A percentile compares a stretch with the other conserved stretches of the same genome.
Conservation (phyloP, 2,113 vertebrate genomes). For the Lepus timidus region DNA sequence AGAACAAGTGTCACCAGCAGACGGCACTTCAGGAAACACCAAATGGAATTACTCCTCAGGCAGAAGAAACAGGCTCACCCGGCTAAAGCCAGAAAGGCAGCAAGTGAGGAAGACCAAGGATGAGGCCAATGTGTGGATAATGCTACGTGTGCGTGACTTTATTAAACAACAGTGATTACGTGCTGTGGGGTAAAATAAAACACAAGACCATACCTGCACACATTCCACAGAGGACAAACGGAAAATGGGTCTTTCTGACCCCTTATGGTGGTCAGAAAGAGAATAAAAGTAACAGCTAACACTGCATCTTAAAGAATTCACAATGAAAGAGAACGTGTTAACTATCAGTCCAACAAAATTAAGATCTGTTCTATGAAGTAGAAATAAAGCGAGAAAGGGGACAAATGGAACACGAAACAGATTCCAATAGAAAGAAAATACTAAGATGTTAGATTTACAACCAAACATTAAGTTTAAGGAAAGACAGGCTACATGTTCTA, state of each 20-base stretch:
- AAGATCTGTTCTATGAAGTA: not conserved
- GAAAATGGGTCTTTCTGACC: not conserved
- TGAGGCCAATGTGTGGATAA: not conserved
- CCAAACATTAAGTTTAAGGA: not conserved
- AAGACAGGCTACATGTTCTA: not conserved
- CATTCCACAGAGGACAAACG: not conserved
- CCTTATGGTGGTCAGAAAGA: not conserved
- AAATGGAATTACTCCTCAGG: not conserved
- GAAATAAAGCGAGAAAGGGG: not conserved
- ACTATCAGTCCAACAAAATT: not conserved
- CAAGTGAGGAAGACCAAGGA: not conserved
- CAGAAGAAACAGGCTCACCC: not conserved
- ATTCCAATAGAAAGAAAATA: not conserved
- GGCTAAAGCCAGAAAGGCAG: not conserved
- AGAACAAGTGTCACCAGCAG: not conserved
- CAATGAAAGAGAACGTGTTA: not conserved
- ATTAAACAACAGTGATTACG: not conserved
- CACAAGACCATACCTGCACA: not conserved
- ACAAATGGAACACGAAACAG: conserved; percentile 19
- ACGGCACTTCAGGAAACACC: conserved; percentile 32
- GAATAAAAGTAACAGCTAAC: not conserved
- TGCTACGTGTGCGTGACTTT: not conserved
- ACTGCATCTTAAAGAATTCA: not conserved
- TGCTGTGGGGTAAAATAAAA: not conserved
- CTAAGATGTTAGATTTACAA: conserved; percentile 17